phyloP scores from a whole-genome alignment of 2,888 invertebrate genomes.

The Scaptomyza polygonia region DNA sequence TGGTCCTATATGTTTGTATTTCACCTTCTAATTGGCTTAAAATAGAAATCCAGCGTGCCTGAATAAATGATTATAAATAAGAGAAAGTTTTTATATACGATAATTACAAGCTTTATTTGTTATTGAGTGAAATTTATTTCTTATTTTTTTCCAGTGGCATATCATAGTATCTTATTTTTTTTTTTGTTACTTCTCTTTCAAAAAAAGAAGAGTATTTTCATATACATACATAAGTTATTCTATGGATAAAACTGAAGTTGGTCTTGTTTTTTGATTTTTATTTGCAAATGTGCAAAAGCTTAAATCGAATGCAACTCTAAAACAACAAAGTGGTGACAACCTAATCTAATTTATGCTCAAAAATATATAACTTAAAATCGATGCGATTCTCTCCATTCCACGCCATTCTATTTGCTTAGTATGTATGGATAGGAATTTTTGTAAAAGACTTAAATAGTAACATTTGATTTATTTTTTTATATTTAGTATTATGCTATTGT shows the following conservation, averaged over 20 bases:
- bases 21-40: constrained; percentile 31
- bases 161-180: not conserved
- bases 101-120: constrained; percentile 53
- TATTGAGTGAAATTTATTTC: constrained; percentile 41
- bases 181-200: constrained; percentile 1
- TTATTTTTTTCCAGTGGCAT: constrained; percentile 32
- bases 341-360: constrained; percentile 36
- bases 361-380: constrained; percentile 48
- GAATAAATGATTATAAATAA: constrained; percentile 57
- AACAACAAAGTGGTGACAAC: constrained; percentile 14
- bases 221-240: no score
- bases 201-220: constrained; percentile 9
- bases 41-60: constrained; percentile 52
- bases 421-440: constrained; percentile 48
- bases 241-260: constrained; percentile 31
- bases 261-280: constrained; percentile 15
- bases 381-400: constrained; percentile 28
- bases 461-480: constrained; percentile 50
- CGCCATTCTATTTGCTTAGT: constrained; percentile 10
- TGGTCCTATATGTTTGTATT: constrained; percentile 20
- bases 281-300: constrained; percentile 10
- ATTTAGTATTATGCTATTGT: constrained; percentile 45
- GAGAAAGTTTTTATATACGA: constrained; percentile 37
- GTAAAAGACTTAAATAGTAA: constrained; percentile 58
- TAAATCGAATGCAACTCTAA: constrained; percentile 10